Evolutionary conservation across 2,113 vertebrate genomes (phyloP).

Genomic region (Scolopax mira): DNA sequence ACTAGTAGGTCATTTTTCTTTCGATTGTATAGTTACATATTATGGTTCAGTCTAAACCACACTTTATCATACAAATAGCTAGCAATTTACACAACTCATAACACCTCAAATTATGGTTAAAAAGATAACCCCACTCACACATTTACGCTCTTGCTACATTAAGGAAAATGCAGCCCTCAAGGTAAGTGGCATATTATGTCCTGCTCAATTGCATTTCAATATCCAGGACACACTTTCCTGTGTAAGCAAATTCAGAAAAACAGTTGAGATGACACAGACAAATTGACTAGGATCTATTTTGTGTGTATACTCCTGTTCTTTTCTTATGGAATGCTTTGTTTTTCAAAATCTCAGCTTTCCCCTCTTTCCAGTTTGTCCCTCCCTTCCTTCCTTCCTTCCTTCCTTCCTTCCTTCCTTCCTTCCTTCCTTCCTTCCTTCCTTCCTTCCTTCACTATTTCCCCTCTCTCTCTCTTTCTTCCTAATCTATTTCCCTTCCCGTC

Average conservation of each 20-base stretch:
- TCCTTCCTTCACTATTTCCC: too few species aligned
- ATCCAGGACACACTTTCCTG: neutral
- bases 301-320: fast-evolving
- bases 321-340: neutral
- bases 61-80: neutral
- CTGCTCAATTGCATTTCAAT: neutral
- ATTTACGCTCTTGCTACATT: neutral
- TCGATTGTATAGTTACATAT: neutral
- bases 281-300: neutral
- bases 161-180: neutral
- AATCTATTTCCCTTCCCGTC: too few species aligned
- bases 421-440: too few species aligned
- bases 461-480: neutral
- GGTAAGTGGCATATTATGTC: neutral
- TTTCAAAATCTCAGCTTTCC: neutral
- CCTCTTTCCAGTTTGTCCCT: neutral
- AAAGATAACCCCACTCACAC: neutral
- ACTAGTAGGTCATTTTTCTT: neutral
- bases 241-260: neutral
- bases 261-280: neutral
- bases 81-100: neutral
- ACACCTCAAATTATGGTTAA: neutral
- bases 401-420: too few species aligned
- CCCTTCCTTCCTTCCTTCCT: neutral
- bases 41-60: neutral